Evolutionary conservation across 1,140 invertebrate genomes (phyloP).

Genomic region (Manduca sexta): DNA sequence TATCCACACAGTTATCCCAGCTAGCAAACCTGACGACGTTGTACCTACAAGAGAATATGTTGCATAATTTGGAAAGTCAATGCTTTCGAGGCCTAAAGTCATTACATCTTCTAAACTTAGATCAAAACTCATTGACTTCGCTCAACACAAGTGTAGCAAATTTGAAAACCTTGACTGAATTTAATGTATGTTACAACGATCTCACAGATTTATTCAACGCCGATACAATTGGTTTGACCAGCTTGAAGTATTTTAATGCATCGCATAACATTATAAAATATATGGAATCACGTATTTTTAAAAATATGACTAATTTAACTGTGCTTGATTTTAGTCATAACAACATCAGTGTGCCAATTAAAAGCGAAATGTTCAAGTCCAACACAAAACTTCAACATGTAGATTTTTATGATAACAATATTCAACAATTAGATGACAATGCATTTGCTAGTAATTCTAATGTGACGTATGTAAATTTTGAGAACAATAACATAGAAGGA

Average conservation of each 20-base stretch:
- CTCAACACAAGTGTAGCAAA: constrained; percentile 41
- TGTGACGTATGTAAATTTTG: constrained; percentile 37
- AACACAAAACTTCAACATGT: constrained; percentile 38
- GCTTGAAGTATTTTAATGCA: constrained; percentile 36
- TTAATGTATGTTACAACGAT: constrained; percentile 42
- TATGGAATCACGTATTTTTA: constrained; percentile 47
- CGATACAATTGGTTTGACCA: constrained; percentile 36
- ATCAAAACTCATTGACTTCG: constrained; percentile 29
- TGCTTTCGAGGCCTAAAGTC: constrained; percentile 28
- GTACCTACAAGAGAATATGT: constrained; percentile 36
- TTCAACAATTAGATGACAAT: constrained; percentile 37
- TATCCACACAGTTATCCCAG: constrained; percentile 23
- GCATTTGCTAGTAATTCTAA: constrained; percentile 30
- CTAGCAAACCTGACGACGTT: constrained; percentile 22
- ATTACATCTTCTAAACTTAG: constrained; percentile 32
- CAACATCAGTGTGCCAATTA: constrained; percentile 32
- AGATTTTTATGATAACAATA: constrained; percentile 39
- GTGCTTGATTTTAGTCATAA: constrained; percentile 46
- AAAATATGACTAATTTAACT: constrained; percentile 33
- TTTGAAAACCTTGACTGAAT: constrained; percentile 29
- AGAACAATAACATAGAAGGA: constrained; percentile 37
- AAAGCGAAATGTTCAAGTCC: constrained; percentile 36
- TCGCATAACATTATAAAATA: constrained; percentile 40
- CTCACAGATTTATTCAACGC: constrained; percentile 32
- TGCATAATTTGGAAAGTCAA: constrained; percentile 26